Percentiles rank a stretch among this genome's conserved stretches.
These are phyloP conservation scores for Phthorimaea operculella DNA, from an alignment of 1,140 invertebrate genomes.

Conservation along the genomic window DNA sequence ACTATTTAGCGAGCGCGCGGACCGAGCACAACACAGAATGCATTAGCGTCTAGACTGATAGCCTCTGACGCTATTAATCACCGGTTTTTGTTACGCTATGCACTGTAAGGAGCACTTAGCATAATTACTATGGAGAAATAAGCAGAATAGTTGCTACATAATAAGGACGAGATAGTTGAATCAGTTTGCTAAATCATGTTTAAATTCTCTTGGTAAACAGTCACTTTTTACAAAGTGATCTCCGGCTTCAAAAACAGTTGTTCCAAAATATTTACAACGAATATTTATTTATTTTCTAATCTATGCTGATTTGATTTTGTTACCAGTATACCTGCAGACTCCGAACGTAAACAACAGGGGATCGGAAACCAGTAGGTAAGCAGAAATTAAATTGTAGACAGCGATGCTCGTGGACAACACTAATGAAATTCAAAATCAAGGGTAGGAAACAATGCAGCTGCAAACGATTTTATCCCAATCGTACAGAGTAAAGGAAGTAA, in stretches of 20 bases:
- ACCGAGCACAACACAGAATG: slow-evolving; percentile 4
- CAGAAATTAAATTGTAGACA: slow-evolving; percentile 7
- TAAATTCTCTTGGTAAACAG: too few species aligned
- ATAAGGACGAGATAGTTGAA: too few species aligned
- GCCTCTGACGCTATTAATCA: slow-evolving; percentile 5
- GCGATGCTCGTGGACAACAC: slow-evolving; percentile 3
- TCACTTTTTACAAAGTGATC: too few species aligned
- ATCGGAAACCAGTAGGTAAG: background rate
- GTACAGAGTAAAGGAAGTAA: slow-evolving; percentile 44
- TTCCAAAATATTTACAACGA: too few species aligned
- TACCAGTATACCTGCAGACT: too few species aligned
- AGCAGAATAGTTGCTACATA: too few species aligned
- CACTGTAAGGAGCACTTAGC: slow-evolving; percentile 4
- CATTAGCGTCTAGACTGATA: slow-evolving; percentile 7
- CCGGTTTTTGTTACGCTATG: slow-evolving; percentile 6
- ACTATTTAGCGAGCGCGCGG: background rate
- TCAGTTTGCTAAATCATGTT: too few species aligned
- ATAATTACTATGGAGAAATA: slow-evolving; percentile 3
- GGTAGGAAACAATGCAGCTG: slow-evolving; percentile 42
- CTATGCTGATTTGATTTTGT: too few species aligned
- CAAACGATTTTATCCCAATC: slow-evolving; percentile 52
- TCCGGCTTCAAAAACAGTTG: too few species aligned
- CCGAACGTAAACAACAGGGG: too few species aligned
- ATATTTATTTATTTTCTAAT: too few species aligned
- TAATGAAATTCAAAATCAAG: slow-evolving; percentile 61